These are phyloP conservation scores for Nasalis larvatus DNA, from an alignment of 2,113 vertebrate genomes.

Conservation along the genomic window DNA sequence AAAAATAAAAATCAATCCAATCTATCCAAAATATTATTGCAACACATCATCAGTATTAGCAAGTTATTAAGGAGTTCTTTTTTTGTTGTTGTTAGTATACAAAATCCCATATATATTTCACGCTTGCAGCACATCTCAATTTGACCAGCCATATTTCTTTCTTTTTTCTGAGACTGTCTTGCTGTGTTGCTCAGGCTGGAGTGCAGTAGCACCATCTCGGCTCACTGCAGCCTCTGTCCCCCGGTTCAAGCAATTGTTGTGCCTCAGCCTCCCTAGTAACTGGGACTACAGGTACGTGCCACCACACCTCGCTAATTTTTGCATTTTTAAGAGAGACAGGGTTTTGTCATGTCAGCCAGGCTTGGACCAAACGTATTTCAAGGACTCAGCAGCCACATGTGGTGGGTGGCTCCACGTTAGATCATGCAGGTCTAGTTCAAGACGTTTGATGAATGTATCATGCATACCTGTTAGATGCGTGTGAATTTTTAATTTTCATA, in stretches of 20 bases:
- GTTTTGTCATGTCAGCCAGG: too few relatives aligned
- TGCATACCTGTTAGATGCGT: background rate
- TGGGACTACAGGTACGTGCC: too few relatives aligned
- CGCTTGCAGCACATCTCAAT: background rate
- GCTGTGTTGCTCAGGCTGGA: too few relatives aligned
- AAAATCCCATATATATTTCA: background rate
- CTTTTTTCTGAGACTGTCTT: too few relatives aligned
- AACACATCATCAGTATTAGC: background rate
- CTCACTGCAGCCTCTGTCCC: too few relatives aligned
- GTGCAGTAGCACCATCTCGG: too few relatives aligned
- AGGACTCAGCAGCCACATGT: rapidly evolving
- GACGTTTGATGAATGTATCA: rapidly evolving
- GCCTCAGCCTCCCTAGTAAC: too few relatives aligned
- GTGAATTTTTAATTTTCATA: background rate
- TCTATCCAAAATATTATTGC: background rate
- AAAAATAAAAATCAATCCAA: background rate
- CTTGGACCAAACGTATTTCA: too few relatives aligned
- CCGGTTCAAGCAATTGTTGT: too few relatives aligned
- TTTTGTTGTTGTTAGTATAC: background rate
- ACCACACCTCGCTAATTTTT: too few relatives aligned
- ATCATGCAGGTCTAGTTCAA: rapidly evolving
- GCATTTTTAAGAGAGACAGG: too few relatives aligned
- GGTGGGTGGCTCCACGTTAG: rapidly evolving
- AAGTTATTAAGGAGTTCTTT: background rate
- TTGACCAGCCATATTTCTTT: background rate